Evolutionary conservation across 2,797 vertebrate genomes (phyloP), one percentile per base, ranked within the genome.

Genomic region (Urophycis tenuis): DNA sequence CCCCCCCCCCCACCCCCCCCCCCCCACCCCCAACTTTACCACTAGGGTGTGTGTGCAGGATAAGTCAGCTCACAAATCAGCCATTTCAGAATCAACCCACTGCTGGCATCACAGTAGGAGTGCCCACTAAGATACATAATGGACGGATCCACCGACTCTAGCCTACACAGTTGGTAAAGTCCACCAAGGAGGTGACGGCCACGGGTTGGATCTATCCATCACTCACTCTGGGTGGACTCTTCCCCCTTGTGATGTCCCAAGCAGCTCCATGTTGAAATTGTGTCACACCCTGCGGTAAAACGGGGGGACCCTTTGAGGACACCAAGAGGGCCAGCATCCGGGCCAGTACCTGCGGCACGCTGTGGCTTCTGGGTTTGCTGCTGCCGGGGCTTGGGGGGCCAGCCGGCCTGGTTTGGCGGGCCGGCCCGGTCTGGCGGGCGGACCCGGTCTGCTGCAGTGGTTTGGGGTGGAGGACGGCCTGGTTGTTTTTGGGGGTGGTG

Each of bases 281-380:
- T 49, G 19, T 25, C 2, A 69, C 22, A 25, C 19, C 60, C 60
- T 25, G 64, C 22, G 17, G 14, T 53, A 6, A 19, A 53, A 53
- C 22, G 22, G 17, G 22, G 17, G 45, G 45, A 53, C 45, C 45
- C 45, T 53, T 53, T 10, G 22, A 77, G 17, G 30, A 10, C 25
- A 2, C 29, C 29, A 77, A 33, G 25, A 32, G 25, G 25, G 77
- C 45, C 9, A 60, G 53, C n/a, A 32, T 35, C 2, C 73, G 17
- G 53, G 73, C 34, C 22, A 69, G 81, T 85, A 93, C 93, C 87
- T 89, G 88, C 60, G 86, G 36, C 72, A 41, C 74, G 34, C 64
- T 84, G 82, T 74, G 49, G 82, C 81, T 83, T 78, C 84, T 88
- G 15, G 72, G 87, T 35, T 80, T 87, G 71, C 83, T 74, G 11